phyloP scores from a whole-genome alignment of 2,888 invertebrate species.

The Agrochola macilenta region DNA sequence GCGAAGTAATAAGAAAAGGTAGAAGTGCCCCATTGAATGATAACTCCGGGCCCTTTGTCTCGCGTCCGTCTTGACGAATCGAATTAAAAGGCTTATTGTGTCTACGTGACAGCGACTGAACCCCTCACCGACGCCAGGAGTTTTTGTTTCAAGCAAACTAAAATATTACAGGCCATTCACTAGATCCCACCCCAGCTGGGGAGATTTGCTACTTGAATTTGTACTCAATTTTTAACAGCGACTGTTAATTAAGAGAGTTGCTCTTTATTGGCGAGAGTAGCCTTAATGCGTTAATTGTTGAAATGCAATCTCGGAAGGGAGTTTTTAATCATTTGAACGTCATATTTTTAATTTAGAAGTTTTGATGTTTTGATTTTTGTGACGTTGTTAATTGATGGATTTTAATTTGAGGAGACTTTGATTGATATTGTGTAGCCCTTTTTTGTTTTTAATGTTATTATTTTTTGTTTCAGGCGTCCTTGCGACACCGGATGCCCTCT shows the following conservation, averaged over 20 bases:
- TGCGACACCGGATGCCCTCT: slow-evolving; percentile 85
- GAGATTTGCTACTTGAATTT: slow-evolving; percentile 89
- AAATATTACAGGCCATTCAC: slow-evolving; percentile 90
- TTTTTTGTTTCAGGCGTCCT: slow-evolving; percentile 86
- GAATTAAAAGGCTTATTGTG: slow-evolving; percentile 91
- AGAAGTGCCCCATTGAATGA: slow-evolving; percentile 91
- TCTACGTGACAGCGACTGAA: slow-evolving; percentile 88
- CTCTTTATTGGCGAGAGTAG: slow-evolving; percentile 88
- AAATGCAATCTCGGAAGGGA: slow-evolving; percentile 88
- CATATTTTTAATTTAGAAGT: slow-evolving; percentile 86
- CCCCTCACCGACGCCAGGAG: slow-evolving; percentile 78
- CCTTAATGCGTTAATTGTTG: slow-evolving; percentile 91
- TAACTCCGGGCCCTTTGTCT: slow-evolving; percentile 89
- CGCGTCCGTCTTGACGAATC: slow-evolving; percentile 90
- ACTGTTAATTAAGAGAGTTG: slow-evolving; percentile 89
- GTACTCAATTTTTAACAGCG: slow-evolving; percentile 90
- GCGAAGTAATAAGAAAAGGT: slow-evolving; percentile 90
- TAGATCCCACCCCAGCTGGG: slow-evolving; percentile 81
- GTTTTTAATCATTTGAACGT: slow-evolving; percentile 88
- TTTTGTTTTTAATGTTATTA: slow-evolving; percentile 43
- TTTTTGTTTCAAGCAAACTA: slow-evolving; percentile 90
- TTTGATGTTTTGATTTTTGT: slow-evolving; percentile 71
- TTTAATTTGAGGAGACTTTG: slow-evolving; percentile 72
- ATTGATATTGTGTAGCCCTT: slow-evolving; percentile 62
- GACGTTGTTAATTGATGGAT: slow-evolving; percentile 77